Evolutionary conservation across 2,113 vertebrate species (phyloP).

Genomic region (Mesitornis unicolor): DNA sequence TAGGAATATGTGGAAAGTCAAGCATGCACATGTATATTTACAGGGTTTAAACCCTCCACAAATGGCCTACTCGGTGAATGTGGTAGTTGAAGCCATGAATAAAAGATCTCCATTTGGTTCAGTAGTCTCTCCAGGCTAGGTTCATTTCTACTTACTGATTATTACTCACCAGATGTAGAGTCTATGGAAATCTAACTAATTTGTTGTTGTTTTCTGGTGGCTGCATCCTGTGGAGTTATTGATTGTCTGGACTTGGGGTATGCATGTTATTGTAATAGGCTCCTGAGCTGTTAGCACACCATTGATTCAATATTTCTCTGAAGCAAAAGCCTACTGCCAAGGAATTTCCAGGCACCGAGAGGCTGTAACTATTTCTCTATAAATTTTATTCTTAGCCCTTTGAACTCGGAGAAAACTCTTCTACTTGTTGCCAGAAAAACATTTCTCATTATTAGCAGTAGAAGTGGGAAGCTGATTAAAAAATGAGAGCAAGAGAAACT

Average conservation of each 20-base stretch:
- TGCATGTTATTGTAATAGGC: slow-evolving; percentile 46
- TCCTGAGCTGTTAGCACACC: slow-evolving; percentile 34
- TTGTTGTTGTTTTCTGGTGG: slow-evolving; percentile 50
- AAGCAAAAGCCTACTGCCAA: slow-evolving; percentile 28
- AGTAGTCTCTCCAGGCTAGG: background rate
- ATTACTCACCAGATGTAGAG: slow-evolving; percentile 39
- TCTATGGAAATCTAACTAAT: slow-evolving; percentile 48
- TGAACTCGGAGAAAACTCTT: background rate
- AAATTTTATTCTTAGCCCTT: slow-evolving; percentile 11
- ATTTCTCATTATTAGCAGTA: background rate
- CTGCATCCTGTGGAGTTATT: slow-evolving; percentile 21
- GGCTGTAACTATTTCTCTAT: background rate
- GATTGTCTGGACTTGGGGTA: slow-evolving; percentile 29
- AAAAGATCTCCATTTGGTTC: slow-evolving; percentile 40
- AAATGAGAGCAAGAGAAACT: background rate
- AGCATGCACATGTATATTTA: background rate
- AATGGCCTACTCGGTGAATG: background rate
- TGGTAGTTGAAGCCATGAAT: slow-evolving; percentile 18
- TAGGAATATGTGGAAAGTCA: background rate
- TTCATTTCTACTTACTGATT: slow-evolving; percentile 39
- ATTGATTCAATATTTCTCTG: background rate
- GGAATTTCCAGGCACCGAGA: slow-evolving; percentile 32
- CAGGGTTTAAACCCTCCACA: background rate
- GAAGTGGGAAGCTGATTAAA: background rate
- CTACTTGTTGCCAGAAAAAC: slow-evolving; percentile 2